phyloP scores from a whole-genome alignment of 2,113 vertebrate genomes.

The Platycercus adscitus region DNA sequence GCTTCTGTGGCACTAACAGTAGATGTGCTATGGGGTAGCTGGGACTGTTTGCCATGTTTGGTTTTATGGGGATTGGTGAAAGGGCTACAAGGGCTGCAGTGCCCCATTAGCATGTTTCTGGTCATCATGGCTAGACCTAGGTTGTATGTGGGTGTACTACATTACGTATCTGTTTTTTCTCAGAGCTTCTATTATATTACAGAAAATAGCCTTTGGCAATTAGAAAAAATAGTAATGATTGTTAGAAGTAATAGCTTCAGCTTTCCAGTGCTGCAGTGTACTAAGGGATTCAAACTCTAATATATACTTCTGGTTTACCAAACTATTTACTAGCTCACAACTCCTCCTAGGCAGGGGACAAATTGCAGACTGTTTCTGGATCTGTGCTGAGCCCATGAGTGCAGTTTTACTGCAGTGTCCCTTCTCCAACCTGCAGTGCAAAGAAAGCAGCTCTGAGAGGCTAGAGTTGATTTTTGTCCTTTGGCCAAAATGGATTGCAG shows the following conservation, averaged over 20 bases:
- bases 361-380: neutral
- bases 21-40: fast-evolving
- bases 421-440: neutral
- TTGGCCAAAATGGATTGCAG: neutral
- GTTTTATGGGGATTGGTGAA: neutral
- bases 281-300: neutral
- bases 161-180: neutral
- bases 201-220: neutral
- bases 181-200: neutral
- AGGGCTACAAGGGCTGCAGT: neutral
- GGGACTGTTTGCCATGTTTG: neutral
- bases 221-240: neutral
- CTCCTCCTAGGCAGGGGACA: neutral
- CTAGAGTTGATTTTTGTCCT: neutral
- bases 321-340: neutral
- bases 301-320: neutral
- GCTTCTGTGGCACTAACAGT: neutral
- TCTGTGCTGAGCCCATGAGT: fast-evolving
- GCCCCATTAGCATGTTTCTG: fast-evolving
- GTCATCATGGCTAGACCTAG: neutral
- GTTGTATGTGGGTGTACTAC: fast-evolving
- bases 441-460: neutral
- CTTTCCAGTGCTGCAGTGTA: neutral
- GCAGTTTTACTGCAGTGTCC: neutral
- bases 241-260: neutral